Evolutionary conservation across 1,140 invertebrate genomes (phyloP), one percentile per base, ranked within the genome.

Genomic region (Polypedilum pembai): DNA sequence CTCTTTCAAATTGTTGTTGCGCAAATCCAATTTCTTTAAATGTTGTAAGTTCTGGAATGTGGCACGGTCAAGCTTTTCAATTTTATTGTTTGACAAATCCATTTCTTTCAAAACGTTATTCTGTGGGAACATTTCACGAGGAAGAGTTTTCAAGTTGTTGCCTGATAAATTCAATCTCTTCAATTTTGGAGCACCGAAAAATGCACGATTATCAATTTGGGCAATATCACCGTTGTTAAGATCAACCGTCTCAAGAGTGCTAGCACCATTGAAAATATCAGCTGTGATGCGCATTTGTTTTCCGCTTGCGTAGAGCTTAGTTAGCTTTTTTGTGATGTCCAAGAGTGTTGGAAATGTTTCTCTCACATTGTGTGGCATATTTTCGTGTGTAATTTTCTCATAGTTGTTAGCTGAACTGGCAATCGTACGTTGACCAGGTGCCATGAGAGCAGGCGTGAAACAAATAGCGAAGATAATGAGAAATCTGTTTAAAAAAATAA

Each of bases 131-230:
- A 69, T 20, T 10, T 18, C 8, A 10, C 15, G 15, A 20, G 65
- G 65, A 18, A 69, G 18, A 10, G 65, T 20, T 18, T 69, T 18
- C 15, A 69, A 18, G 8, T 18, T 69, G 12, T 69, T 69, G n/a
- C 65, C 65, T 4, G 65, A 18, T 18, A 69, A 69, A 20, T 69
- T 69, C 7, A 69, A 69, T 69, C 10, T 69, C 65, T 69, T 69
- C 65, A 69, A 69, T 69, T 69, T 69, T 18, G 8, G n/a, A 18
- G 65, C 18, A 18, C 65, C 65, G 8, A 18, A 20, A 20, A 69
- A 69, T 4, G 65, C 65, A 0, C 17, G 17, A 69, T 10, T 69
- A 1, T 69, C 65, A 20, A 69, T 69, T 69, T 69, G 17, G 20
- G 65, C 3, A 18, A 69, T 20, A 18, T 69, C 65, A 18, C 65